A percentile compares a stretch with the other conserved stretches of the same genome.
Conservation (phyloP, 1,140 invertebrate species). For the Anoplolepis gracilipes region DNA sequence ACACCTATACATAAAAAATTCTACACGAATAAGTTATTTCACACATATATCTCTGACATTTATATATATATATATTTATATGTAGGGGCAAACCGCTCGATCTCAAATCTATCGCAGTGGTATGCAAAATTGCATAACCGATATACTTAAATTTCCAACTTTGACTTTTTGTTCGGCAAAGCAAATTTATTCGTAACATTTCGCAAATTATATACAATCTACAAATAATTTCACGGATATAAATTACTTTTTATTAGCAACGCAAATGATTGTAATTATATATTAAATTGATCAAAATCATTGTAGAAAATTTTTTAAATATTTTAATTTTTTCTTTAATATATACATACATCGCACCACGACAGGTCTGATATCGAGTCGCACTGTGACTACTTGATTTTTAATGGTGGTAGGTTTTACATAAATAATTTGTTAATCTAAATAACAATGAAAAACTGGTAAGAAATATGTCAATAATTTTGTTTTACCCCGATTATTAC, state of each 20-base stretch:
- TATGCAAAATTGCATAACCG: neutral
- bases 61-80: slow-evolving; percentile 26
- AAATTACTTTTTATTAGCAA: slow-evolving; percentile 13
- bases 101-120: slow-evolving; percentile 36
- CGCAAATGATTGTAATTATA: neutral
- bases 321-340: neutral
- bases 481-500: neutral
- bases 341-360: neutral
- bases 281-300: neutral
- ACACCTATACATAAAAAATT: slow-evolving; percentile 49
- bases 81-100: slow-evolving; percentile 19
- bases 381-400: slow-evolving; percentile 22
- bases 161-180: neutral
- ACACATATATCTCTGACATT: slow-evolving; percentile 28
- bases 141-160: neutral
- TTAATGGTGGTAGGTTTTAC: slow-evolving; percentile 30
- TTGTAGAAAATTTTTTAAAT: neutral
- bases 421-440: slow-evolving; percentile 13
- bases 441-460: neutral
- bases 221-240: slow-evolving; percentile 17
- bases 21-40: slow-evolving; percentile 48
- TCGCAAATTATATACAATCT: neutral
- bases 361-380: slow-evolving; percentile 30
- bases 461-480: slow-evolving; percentile 7
- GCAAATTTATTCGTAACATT: neutral